A percentile compares a stretch with the other conserved stretches of the same genome.
Conservation (phyloP, 2,113 vertebrate species). For the Globicephala melas region DNA sequence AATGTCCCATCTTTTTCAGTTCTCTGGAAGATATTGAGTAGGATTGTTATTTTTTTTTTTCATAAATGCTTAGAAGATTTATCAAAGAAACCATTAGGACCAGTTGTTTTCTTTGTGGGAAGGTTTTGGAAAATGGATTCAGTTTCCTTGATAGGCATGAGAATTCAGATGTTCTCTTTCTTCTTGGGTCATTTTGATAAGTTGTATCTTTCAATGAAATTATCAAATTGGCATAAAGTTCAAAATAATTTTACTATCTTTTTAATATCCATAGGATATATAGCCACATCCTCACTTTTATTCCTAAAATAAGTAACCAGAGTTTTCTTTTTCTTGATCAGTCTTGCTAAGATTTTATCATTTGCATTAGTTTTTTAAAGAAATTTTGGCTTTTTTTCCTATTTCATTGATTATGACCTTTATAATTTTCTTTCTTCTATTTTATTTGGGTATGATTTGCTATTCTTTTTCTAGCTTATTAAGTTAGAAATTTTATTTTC, state of each 20-base stretch:
- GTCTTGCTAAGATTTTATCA: not conserved
- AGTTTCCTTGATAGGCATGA: not conserved
- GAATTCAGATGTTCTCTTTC: not conserved
- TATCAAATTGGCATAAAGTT: not conserved
- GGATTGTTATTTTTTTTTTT: not conserved
- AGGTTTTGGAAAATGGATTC: not conserved
- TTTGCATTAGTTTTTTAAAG: not conserved
- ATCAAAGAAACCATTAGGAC: not conserved
- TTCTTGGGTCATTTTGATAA: not conserved
- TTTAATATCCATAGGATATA: not conserved
- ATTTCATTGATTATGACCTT: not conserved
- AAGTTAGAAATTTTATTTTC: not conserved
- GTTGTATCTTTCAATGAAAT: not conserved
- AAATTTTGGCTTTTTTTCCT: not conserved
- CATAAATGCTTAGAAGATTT: not conserved
- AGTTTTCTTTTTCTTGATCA: not conserved
- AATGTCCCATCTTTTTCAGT: not conserved
- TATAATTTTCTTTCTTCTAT: not conserved
- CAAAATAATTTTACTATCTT: not conserved
- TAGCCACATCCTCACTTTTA: not conserved
- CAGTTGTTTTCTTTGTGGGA: not conserved
- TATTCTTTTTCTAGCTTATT: not conserved
- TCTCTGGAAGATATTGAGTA: not conserved
- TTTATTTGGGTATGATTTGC: not conserved
- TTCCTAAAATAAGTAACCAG: not conserved